Percentiles rank a stretch among this genome's conserved stretches.
These are phyloP conservation scores for Typhlichthys subterraneus DNA, from an alignment of 2,797 vertebrate species.

Conservation along the genomic window DNA sequence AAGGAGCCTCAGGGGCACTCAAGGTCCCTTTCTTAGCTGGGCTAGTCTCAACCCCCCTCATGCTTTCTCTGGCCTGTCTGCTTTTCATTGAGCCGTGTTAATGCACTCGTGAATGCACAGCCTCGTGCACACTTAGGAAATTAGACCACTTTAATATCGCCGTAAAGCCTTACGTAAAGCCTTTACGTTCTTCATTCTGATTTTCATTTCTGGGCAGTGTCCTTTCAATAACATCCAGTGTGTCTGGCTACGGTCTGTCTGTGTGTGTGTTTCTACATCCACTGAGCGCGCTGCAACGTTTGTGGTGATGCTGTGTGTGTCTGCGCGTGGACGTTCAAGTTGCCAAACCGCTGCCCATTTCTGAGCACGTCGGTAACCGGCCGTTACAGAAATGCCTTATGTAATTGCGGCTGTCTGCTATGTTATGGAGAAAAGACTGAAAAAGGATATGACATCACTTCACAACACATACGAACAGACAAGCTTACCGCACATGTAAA, in stretches of 20 bases:
- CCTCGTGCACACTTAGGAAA: background rate
- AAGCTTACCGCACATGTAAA: background rate
- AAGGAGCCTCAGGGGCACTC: conserved; percentile 59
- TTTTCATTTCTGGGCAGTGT: conserved; percentile 4
- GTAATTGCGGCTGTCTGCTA: conserved; percentile 40
- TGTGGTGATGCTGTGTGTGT: background rate
- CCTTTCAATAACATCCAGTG: background rate
- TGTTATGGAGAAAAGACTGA: conserved; percentile 22
- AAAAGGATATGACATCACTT: conserved; percentile 26
- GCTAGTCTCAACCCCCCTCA: conserved; percentile 47
- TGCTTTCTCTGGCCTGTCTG: conserved; percentile 31
- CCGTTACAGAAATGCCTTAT: conserved; percentile 52
- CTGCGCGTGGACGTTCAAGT: background rate
- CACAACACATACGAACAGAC: conserved; percentile 13
- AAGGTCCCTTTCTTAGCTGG: conserved; percentile 61
- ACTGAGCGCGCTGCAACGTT: background rate
- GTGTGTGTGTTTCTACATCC: conserved; percentile 8
- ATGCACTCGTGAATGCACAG: background rate
- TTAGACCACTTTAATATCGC: background rate
- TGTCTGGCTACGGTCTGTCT: background rate
- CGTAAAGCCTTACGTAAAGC: too few species aligned
- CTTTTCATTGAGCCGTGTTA: conserved; percentile 34
- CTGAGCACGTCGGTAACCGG: conserved; percentile 44
- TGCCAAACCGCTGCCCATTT: conserved; percentile 58
- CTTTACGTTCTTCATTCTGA: background rate